These are phyloP conservation scores for Wiebesia pumilae DNA, from an alignment of 1,140 invertebrate genomes.

Conservation along the genomic window DNA sequence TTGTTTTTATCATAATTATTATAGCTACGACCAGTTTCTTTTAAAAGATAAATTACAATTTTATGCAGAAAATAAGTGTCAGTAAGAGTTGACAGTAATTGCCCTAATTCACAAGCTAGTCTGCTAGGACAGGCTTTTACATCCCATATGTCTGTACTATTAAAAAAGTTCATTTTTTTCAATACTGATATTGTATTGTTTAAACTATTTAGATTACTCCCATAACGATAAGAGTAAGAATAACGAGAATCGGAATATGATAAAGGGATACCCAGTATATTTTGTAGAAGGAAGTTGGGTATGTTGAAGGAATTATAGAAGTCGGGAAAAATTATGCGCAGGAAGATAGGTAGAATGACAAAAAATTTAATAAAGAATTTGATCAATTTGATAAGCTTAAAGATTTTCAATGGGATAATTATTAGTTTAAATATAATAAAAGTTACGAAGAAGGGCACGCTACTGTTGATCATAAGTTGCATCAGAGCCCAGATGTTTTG, in stretches of 20 bases:
- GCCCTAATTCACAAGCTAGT: conserved; percentile 60
- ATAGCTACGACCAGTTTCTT: neutral
- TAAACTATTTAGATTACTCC: conserved; percentile 43
- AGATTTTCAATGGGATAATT: conserved; percentile 59
- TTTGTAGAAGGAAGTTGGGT: conserved; percentile 31
- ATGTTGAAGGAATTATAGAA: conserved; percentile 49
- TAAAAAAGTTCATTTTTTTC: neutral
- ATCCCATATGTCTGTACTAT: neutral
- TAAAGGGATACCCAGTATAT: conserved; percentile 48
- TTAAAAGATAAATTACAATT: conserved; percentile 9
- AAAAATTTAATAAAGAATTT: conserved; percentile 61
- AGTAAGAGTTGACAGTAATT: conserved; percentile 33
- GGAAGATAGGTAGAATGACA: conserved; percentile 61
- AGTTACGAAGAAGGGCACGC: conserved; percentile 57
- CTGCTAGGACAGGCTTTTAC: conserved; percentile 57
- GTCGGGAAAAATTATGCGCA: conserved; percentile 56
- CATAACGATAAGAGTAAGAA: conserved; percentile 19
- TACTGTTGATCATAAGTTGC: conserved; percentile 51
- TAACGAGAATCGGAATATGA: conserved; percentile 44
- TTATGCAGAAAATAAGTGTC: neutral
- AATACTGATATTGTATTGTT: neutral
- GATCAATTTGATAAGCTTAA: conserved; percentile 61
- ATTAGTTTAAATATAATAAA: conserved; percentile 58
- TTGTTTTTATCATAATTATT: neutral
- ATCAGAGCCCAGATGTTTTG: conserved; percentile 57